A percentile compares a stretch with the other conserved stretches of the same genome.
Conservation (phyloP, 1,140 invertebrate genomes). For the Lasioglossum albipes region DNA sequence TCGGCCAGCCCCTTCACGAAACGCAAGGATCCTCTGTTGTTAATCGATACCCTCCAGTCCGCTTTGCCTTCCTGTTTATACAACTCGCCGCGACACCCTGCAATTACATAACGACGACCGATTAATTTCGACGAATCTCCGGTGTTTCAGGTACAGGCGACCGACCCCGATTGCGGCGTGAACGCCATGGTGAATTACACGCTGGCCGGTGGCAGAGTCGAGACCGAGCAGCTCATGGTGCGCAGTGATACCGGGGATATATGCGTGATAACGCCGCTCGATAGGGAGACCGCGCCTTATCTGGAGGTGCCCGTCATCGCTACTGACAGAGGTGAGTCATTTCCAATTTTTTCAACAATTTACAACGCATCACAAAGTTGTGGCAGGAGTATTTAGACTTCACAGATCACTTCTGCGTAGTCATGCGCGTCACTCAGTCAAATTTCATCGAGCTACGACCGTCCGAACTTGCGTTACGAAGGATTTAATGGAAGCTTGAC, state of each 20-base stretch:
- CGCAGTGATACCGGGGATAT: slow-evolving; percentile 92
- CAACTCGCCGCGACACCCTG: slow-evolving; percentile 8
- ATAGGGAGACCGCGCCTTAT: slow-evolving; percentile 91
- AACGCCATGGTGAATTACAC: slow-evolving; percentile 97
- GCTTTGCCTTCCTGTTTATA: slow-evolving; percentile 2
- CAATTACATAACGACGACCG: background rate
- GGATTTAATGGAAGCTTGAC: too few species aligned
- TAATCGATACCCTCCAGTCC: slow-evolving; percentile 17
- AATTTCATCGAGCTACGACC: too few species aligned
- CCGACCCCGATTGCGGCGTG: slow-evolving; percentile 95
- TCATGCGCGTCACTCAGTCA: too few species aligned
- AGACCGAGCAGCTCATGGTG: slow-evolving; percentile 87
- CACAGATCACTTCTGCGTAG: too few species aligned
- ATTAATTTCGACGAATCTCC: slow-evolving; percentile 21
- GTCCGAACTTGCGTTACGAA: too few species aligned
- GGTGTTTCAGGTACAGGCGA: slow-evolving; percentile 90
- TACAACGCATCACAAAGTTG: too few species aligned
- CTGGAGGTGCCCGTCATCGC: slow-evolving; percentile 97
- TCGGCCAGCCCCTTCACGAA: slow-evolving; percentile 8
- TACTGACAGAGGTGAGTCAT: slow-evolving; percentile 90
- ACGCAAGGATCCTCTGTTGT: slow-evolving; percentile 2
- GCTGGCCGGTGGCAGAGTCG: slow-evolving; percentile 85
- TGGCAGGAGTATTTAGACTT: too few species aligned
- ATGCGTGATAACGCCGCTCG: slow-evolving; percentile 90
- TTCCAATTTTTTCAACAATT: too few species aligned